Percentiles rank a stretch among this genome's conserved stretches.
Conservation (phyloP, 2,888 invertebrate species). For the Rhingia rostrata region DNA sequence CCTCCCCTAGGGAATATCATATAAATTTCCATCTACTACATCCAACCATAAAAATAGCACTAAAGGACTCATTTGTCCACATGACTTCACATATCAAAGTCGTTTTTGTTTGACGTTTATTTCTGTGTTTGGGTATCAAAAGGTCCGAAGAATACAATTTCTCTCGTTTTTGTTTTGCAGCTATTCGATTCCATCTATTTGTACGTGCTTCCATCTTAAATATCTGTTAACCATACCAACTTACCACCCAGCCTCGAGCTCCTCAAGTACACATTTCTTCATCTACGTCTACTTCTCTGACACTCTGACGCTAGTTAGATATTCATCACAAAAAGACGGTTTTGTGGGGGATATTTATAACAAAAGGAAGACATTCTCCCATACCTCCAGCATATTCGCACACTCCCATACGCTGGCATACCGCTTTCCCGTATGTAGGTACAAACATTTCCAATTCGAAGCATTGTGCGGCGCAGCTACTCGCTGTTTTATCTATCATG, state of each 20-base stretch:
- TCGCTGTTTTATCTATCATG: constrained; percentile 57
- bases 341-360: constrained; percentile 54
- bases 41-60: too few species aligned
- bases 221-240: constrained; percentile 49
- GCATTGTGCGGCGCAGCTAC: constrained; percentile 38
- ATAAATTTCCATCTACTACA: too few species aligned
- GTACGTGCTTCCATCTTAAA: constrained; percentile 60
- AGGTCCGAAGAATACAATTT: constrained; percentile 44
- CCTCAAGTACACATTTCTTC: constrained; percentile 25
- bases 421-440: not conserved
- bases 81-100: constrained; percentile 37
- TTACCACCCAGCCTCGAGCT: constrained; percentile 26
- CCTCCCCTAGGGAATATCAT: too few species aligned
- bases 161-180: not conserved
- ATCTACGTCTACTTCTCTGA: constrained; percentile 27
- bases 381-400: constrained; percentile 18
- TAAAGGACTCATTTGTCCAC: constrained; percentile 6
- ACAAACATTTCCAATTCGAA: constrained; percentile 51
- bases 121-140: constrained; percentile 7
- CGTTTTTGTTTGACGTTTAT: constrained; percentile 38
- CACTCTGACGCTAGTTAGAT: constrained; percentile 58
- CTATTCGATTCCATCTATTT: constrained; percentile 16
- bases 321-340: constrained; percentile 66
- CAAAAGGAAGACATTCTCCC: constrained; percentile 55
- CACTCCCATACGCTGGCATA: not conserved